A percentile compares a stretch with the other conserved stretches of the same genome.
These are phyloP conservation scores for Hirtodrosophila histrioides DNA, from an alignment of 2,888 invertebrate genomes.

Conservation along the genomic window DNA sequence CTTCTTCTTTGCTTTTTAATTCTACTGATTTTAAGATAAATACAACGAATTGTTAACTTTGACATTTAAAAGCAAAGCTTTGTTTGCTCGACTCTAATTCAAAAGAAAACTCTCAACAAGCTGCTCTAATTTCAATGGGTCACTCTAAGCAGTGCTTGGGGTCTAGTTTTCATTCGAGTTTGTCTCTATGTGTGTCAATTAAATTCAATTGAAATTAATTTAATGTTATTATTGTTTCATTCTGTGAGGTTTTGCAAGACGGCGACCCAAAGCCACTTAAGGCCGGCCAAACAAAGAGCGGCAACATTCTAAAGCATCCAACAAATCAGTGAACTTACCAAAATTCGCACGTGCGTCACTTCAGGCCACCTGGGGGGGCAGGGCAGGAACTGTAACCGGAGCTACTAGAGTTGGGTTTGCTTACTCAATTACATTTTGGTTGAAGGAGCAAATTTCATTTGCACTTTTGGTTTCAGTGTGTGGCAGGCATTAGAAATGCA, in stretches of 20 bases:
- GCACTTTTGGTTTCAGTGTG: conserved; percentile 46
- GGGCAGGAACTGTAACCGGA: too few relatives aligned
- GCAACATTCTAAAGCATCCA: not conserved
- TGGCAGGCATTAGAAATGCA: conserved; percentile 66
- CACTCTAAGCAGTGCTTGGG: conserved; percentile 9
- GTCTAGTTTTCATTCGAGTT: conserved; percentile 13
- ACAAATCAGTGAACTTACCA: conserved; percentile 21
- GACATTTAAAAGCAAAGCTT: conserved; percentile 23
- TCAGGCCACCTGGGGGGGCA: too few relatives aligned
- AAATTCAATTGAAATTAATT: conserved; percentile 73
- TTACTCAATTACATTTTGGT: conserved; percentile 29
- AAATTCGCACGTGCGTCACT: conserved; percentile 19
- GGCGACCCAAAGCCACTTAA: conserved; percentile 37
- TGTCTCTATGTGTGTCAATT: conserved; percentile 57
- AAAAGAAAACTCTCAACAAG: conserved; percentile 14
- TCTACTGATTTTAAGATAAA: too few relatives aligned
- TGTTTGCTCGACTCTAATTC: conserved; percentile 22
- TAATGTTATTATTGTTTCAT: conserved; percentile 54
- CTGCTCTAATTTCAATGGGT: conserved; percentile 26
- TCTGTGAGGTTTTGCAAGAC: conserved; percentile 20
- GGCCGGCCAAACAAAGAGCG: conserved; percentile 17
- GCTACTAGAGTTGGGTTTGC: not conserved
- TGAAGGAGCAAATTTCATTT: conserved; percentile 57
- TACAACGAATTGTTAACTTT: conserved; percentile 5
- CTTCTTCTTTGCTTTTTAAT: too few relatives aligned